phyloP scores from a whole-genome alignment of 2,888 invertebrate genomes.

The Caradrina kadenii region DNA sequence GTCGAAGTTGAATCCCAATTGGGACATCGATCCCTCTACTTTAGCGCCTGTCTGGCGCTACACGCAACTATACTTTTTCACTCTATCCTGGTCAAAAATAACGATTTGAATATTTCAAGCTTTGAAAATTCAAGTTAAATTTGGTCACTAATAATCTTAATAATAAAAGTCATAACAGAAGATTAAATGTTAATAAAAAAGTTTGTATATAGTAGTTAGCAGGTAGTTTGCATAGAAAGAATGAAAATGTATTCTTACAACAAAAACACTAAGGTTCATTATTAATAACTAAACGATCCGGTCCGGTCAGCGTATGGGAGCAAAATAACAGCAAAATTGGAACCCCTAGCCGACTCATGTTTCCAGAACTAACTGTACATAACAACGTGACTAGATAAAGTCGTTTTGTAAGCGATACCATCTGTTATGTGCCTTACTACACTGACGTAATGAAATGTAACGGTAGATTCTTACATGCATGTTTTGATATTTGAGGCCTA shows the following conservation, averaged over 20 bases:
- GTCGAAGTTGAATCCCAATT: constrained; percentile 76
- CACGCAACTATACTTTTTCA: constrained; percentile 70
- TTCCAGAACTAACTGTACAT: constrained; percentile 76
- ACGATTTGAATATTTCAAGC: constrained; percentile 51
- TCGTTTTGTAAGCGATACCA: constrained; percentile 74
- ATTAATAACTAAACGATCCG: constrained; percentile 39
- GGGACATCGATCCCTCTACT: constrained; percentile 80
- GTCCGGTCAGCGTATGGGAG: constrained; percentile 57
- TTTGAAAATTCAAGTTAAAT: neutral
- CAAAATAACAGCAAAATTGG: constrained; percentile 69
- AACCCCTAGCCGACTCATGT: constrained; percentile 70
- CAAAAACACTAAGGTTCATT: constrained; percentile 22
- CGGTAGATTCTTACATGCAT: constrained; percentile 53
- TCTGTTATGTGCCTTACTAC: constrained; percentile 72
- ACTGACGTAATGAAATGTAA: constrained; percentile 67
- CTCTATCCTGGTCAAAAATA: constrained; percentile 58
- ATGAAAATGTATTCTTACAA: neutral
- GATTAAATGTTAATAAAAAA: too few relatives aligned
- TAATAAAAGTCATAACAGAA: too few relatives aligned
- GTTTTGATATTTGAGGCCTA: constrained; percentile 58
- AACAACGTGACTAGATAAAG: constrained; percentile 79
- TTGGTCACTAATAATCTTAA: neutral
- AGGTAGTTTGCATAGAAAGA: too few relatives aligned
- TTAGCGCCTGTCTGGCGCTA: constrained; percentile 79
- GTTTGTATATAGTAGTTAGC: too few relatives aligned